Percentiles rank a stretch among this genome's conserved stretches.
Evolutionary conservation across 2,888 invertebrate species (phyloP).

Genomic region (Dromius quadrimaculatus): DNA sequence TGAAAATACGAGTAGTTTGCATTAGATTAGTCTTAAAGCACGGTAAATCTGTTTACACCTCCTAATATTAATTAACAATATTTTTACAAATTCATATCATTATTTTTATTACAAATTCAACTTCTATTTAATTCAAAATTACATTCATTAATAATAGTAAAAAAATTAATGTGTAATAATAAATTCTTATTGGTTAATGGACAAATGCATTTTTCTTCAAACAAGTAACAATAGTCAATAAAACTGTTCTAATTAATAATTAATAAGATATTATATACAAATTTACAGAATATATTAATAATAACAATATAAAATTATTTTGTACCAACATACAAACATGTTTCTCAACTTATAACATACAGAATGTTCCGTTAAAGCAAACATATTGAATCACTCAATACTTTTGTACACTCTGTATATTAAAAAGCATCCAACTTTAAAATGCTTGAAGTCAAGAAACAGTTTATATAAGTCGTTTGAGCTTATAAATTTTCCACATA

Average conservation of each 20-base stretch:
- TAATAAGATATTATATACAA: slow-evolving; percentile 41
- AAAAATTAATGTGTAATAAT: slow-evolving; percentile 11
- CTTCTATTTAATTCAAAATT: slow-evolving; percentile 10
- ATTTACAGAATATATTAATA: slow-evolving; percentile 43
- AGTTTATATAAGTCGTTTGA: slow-evolving; percentile 8
- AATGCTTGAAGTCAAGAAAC: too few relatives aligned
- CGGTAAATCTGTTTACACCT: too few relatives aligned
- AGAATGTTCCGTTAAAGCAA: too few relatives aligned
- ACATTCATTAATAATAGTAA: slow-evolving; percentile 31
- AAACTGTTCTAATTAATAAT: slow-evolving; percentile 15
- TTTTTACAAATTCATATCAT: too few relatives aligned
- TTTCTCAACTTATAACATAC: too few relatives aligned
- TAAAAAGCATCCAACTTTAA: too few relatives aligned
- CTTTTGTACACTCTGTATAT: too few relatives aligned
- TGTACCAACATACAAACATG: slow-evolving; percentile 25
- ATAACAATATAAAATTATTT: slow-evolving; percentile 21
- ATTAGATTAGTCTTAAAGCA: too few relatives aligned
- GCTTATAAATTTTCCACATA: slow-evolving; percentile 84
- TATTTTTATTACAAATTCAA: slow-evolving; percentile 15
- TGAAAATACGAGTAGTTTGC: too few relatives aligned
- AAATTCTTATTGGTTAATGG: slow-evolving; percentile 26
- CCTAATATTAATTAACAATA: too few relatives aligned
- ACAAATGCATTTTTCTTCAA: slow-evolving; percentile 36
- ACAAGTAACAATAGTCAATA: slow-evolving; percentile 30
- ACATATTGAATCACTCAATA: too few relatives aligned